Evolutionary conservation across 2,888 invertebrate species (phyloP), one percentile per base, ranked within the genome.

Genomic region (Abrostola tripartita): DNA sequence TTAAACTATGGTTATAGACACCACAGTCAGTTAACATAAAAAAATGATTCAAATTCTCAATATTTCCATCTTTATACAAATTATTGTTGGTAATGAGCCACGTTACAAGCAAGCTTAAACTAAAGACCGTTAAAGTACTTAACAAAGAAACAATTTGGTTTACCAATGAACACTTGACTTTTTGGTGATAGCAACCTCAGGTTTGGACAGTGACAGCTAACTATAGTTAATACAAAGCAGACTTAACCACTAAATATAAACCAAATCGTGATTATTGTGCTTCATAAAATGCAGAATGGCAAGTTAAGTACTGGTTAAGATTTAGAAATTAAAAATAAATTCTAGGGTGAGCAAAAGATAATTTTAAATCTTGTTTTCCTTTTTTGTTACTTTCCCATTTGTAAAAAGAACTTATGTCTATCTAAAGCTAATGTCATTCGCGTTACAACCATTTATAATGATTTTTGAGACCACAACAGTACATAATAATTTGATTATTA

Each of bases 401-500:
- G 51, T 70, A 63, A 65, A 70, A 14, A 74, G 52, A 56, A 68
- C 79, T 77, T 81, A 79, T 52, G 71, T 65, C 73, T 76, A 79
- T 76, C 72, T 79, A 81, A 14, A 37, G 53, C 82, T 89, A 89
- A 85, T 88, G 90, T 90, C 90, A 90, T 90, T 89, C 81, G 72
- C 77, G 63, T 84, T 79, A 89, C 86, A 90, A 89, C 86, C 85
- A 82, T 84, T 76, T 81, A 72, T 79, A 83, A 81, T 80, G 75
- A 82, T 80, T 84, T 87, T 84, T 91, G 89, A 92, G 90, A 92
- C 91, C 91, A 88, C 69, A 74, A 88, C 74, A 76, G 62, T 70
- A 76, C 68, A 74, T 78, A 84, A 86, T 81, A 86, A 85, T 86
- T 84, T 84, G 61, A 83, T 83, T 83, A 84, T 79, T 82, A 82